Evolutionary conservation across 2,113 vertebrate species (phyloP).

Genomic region (Neotragus pygmaeus): DNA sequence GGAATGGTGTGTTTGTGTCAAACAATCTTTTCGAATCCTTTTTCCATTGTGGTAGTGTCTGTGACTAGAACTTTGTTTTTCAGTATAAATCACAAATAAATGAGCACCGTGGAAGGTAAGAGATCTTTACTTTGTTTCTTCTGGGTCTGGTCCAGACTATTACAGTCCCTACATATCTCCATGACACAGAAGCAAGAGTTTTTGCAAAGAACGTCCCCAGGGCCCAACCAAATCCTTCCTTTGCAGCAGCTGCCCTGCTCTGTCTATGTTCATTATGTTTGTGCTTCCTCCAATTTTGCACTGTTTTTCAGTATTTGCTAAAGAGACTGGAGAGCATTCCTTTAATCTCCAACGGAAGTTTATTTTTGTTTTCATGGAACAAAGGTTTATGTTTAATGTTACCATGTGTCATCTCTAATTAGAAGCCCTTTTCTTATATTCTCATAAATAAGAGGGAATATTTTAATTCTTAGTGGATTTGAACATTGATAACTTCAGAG

Average conservation of each 20-base stretch:
- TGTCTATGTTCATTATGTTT: not conserved
- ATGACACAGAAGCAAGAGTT: slow-evolving; percentile 52
- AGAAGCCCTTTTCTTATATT: not conserved
- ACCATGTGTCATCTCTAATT: slow-evolving; percentile 11
- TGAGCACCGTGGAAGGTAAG: not conserved
- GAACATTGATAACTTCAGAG: not conserved
- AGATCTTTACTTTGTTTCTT: slow-evolving; percentile 49
- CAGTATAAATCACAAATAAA: slow-evolving; percentile 32
- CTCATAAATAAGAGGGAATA: not conserved
- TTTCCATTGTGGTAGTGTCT: not conserved
- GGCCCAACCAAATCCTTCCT: slow-evolving; percentile 6
- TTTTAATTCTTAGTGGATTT: not conserved
- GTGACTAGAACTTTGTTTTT: slow-evolving; percentile 50
- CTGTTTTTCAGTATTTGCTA: slow-evolving; percentile 42
- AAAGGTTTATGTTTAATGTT: slow-evolving; percentile 48
- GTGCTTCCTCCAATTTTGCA: not conserved
- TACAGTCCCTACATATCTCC: slow-evolving; percentile 39
- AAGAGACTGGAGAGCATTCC: not conserved
- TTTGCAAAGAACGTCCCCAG: slow-evolving; percentile 42
- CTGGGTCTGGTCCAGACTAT: slow-evolving; percentile 45
- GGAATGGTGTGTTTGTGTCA: not conserved
- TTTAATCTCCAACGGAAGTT: slow-evolving; percentile 50
- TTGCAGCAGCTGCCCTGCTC: not conserved
- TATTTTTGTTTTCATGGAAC: slow-evolving; percentile 55
- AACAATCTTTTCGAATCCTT: not conserved